These are phyloP conservation scores for Platalea minor DNA, from an alignment of 2,797 vertebrate species.

Conservation along the genomic window DNA sequence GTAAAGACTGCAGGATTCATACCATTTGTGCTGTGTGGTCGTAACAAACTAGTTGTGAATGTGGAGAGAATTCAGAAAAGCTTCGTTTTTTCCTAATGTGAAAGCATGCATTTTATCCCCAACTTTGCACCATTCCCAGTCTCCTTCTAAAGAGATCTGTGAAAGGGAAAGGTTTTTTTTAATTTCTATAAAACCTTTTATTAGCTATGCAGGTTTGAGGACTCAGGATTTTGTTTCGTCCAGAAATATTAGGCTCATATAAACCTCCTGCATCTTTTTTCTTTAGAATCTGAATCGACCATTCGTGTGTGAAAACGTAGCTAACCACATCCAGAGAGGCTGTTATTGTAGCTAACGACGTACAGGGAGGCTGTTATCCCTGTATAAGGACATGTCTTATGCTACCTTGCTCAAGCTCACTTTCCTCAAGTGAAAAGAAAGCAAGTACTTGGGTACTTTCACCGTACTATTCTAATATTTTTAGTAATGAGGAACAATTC, in stretches of 20 bases:
- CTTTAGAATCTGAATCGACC: conserved; percentile 41
- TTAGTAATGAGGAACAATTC: conserved; percentile 53
- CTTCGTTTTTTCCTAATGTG: not conserved
- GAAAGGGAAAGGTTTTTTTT: conserved; percentile 26
- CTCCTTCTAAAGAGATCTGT: conserved; percentile 33
- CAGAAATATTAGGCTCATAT: conserved; percentile 48
- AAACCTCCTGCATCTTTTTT: conserved; percentile 48
- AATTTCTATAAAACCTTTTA: conserved; percentile 59
- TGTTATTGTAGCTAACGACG: not conserved
- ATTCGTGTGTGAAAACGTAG: conserved; percentile 50
- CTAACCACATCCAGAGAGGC: conserved; percentile 16
- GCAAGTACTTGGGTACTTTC: not conserved
- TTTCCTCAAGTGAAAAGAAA: conserved; percentile 24
- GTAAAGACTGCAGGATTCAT: conserved; percentile 29
- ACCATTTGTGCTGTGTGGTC: not conserved
- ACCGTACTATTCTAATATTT: not conserved
- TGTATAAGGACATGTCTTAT: conserved; percentile 27
- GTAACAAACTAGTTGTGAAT: conserved; percentile 38
- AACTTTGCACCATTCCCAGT: conserved; percentile 31
- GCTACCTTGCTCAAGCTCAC: conserved; percentile 40
- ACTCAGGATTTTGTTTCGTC: not conserved
- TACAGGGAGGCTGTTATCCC: not conserved
- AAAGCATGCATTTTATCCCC: conserved; percentile 49
- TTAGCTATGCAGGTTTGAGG: conserved; percentile 9
- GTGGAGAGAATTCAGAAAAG: conserved; percentile 58